Percentiles rank a stretch among this genome's conserved stretches.
Evolutionary conservation across 2,113 vertebrate species (phyloP).

Genomic region (Onychostruthus taczanowskii): DNA sequence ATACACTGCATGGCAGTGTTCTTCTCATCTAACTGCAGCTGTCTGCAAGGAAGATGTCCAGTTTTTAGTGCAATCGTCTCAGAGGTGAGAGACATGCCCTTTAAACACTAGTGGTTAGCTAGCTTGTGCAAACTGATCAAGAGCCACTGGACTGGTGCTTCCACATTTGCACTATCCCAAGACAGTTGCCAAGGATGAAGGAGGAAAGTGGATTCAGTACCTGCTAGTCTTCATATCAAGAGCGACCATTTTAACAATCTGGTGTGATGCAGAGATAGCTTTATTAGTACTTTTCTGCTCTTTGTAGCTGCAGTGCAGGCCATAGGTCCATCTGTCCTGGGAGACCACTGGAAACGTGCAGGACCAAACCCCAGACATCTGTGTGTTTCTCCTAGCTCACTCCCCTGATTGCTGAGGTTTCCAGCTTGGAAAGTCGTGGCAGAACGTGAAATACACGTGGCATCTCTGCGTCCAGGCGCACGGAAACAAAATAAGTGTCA

Average conservation of each 20-base stretch:
- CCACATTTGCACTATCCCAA: background rate
- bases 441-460: slow-evolving; percentile 21
- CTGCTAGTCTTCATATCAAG: background rate
- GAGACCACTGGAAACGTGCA: background rate
- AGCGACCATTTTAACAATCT: background rate
- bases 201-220: background rate
- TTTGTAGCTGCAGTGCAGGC: background rate
- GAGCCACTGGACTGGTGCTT: background rate
- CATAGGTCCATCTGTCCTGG: background rate
- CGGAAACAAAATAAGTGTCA: slow-evolving; percentile 8
- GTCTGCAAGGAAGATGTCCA: background rate
- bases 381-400: background rate
- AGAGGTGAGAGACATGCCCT: background rate
- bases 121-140: background rate
- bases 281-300: background rate
- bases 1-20: background rate
- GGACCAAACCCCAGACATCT: background rate
- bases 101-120: background rate
- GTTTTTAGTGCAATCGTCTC: background rate
- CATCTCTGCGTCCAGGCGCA: background rate
- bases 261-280: background rate
- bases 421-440: background rate
- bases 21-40: background rate
- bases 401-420: background rate
- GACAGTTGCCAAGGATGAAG: background rate